phyloP scores from a whole-genome alignment of 2,888 invertebrate species.

The Thalpophila matura region DNA sequence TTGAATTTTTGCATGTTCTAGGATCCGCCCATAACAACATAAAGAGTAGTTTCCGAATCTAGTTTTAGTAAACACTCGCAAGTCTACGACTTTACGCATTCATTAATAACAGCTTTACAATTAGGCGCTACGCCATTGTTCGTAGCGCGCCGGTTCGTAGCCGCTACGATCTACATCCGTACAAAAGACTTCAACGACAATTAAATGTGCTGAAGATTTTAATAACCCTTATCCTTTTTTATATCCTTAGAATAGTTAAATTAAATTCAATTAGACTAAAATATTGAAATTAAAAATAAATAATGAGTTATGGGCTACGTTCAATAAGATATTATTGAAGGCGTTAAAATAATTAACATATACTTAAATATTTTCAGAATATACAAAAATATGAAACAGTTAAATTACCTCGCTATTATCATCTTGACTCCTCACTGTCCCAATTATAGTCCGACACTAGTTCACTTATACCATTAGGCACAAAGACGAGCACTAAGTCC shows the following conservation, averaged over 20 bases:
- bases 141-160: conserved; percentile 69
- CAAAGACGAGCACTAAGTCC: conserved; percentile 75
- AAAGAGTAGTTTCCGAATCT: not conserved
- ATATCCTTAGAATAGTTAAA: not conserved
- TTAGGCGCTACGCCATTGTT: conserved; percentile 60
- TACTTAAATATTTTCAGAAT: not conserved
- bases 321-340: not conserved
- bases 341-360: not conserved
- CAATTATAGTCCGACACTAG: conserved; percentile 73
- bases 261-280: not conserved
- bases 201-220: not conserved
- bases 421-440: conserved; percentile 72
- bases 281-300: not conserved
- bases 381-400: not conserved
- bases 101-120: conserved; percentile 40
- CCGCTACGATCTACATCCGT: conserved; percentile 63
- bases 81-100: conserved; percentile 6
- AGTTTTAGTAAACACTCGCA: not conserved
- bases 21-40: not conserved
- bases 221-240: not conserved
- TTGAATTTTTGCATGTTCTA: not conserved
- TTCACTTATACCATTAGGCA: conserved; percentile 79
- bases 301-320: not conserved
- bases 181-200: conserved; percentile 72
- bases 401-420: conserved; percentile 79